Percentiles rank a stretch among this genome's conserved stretches.
phyloP scores from a whole-genome alignment of 2,113 vertebrate species.

The Ptilonorhynchus violaceus region DNA sequence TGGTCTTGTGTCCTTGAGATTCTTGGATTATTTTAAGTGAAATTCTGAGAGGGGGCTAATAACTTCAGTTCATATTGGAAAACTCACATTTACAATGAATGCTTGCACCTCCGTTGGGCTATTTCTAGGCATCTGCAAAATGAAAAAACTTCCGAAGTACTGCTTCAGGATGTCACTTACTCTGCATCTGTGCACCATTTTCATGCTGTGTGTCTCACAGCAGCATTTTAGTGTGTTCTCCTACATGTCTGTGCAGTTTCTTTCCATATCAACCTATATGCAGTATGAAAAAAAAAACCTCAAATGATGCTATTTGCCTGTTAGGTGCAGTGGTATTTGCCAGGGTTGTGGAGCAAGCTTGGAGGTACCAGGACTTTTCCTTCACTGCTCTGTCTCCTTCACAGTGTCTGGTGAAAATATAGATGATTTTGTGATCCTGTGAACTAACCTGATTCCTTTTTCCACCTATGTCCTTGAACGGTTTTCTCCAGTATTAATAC shows the following conservation, averaged over 20 bases:
- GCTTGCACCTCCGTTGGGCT: background rate
- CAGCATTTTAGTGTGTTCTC: background rate
- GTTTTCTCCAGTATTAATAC: background rate
- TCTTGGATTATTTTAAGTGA: background rate
- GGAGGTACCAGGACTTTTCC: background rate
- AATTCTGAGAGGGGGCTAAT: background rate
- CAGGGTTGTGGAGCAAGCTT: rapidly evolving
- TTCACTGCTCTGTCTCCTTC: background rate
- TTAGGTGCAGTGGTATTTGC: background rate
- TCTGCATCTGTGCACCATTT: background rate
- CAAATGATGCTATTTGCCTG: rapidly evolving
- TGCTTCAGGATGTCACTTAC: background rate
- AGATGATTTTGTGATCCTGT: background rate
- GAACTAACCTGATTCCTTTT: background rate
- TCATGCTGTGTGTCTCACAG: background rate
- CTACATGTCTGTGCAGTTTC: background rate
- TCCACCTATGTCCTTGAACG: background rate
- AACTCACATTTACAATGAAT: background rate
- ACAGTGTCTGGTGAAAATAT: background rate
- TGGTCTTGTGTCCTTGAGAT: background rate
- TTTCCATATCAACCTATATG: background rate
- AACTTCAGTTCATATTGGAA: background rate
- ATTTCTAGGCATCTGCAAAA: background rate
- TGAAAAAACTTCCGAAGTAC: background rate
- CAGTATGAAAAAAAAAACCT: background rate